Percentiles rank a stretch among this genome's conserved stretches.
Conservation (phyloP, 2,797 vertebrate species). For the Gastrophryne carolinensis region DNA sequence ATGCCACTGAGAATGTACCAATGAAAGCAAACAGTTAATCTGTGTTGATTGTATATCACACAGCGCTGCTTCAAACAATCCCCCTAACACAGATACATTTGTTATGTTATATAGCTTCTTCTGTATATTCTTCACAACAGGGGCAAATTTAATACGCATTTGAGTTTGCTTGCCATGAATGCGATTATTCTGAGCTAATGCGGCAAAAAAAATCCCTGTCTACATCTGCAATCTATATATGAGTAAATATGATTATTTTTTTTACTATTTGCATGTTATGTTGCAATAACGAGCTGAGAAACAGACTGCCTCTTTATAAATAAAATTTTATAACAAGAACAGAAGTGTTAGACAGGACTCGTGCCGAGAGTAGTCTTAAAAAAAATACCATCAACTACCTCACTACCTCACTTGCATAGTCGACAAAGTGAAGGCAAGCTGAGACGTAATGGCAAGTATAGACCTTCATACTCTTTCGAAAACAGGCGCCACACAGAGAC, state of each 20-base stretch:
- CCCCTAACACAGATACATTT: not conserved
- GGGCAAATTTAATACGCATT: not conserved
- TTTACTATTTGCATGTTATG: conserved; percentile 2
- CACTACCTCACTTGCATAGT: not conserved
- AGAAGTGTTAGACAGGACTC: conserved; percentile 4
- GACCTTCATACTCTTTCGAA: conserved; percentile 27
- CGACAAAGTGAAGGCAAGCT: conserved; percentile 20
- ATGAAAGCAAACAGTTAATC: too few relatives aligned
- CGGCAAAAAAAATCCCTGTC: not conserved
- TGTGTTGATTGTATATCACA: not conserved
- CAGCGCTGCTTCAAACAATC: not conserved
- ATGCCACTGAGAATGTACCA: too few relatives aligned
- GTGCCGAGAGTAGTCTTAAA: not conserved
- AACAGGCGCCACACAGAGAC: conserved; percentile 8
- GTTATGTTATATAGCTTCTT: not conserved
- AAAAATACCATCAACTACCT: not conserved
- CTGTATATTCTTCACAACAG: not conserved
- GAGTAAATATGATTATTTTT: not conserved
- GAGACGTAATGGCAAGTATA: conserved; percentile 17
- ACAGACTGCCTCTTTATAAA: conserved; percentile 14
- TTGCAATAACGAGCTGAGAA: not conserved
- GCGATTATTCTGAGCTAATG: not conserved
- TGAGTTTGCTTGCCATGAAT: not conserved
- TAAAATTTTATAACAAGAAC: conserved; percentile 30
- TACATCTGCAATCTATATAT: conserved; percentile 1